A percentile compares a stretch with the other conserved stretches of the same genome.
Evolutionary conservation across 2,113 vertebrate genomes (phyloP).

Genomic region (Microtus richardsoni): DNA sequence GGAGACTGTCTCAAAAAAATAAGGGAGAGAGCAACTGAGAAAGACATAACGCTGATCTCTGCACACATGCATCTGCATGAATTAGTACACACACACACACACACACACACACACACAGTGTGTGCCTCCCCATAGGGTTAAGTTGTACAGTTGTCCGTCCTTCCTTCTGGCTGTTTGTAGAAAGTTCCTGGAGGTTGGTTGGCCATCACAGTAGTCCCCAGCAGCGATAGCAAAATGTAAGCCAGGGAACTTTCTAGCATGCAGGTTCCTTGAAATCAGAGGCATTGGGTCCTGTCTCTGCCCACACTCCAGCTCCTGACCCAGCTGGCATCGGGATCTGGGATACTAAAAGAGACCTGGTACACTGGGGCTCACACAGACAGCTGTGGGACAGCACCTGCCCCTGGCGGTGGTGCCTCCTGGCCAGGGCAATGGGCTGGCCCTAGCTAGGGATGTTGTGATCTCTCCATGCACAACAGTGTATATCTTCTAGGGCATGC

Average conservation of each 20-base stretch:
- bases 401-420: accelerated
- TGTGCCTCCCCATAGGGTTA: accelerated
- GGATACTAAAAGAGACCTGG: too few relatives aligned
- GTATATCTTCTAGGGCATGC: not conserved
- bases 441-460: not conserved
- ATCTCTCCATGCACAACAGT: too few relatives aligned
- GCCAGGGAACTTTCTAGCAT: not conserved
- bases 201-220: not conserved
- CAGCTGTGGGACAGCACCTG: not conserved
- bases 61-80: not conserved
- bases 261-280: not conserved
- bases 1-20: not conserved
- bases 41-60: not conserved
- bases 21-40: not conserved
- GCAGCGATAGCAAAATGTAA: not conserved
- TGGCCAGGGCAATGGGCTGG: not conserved
- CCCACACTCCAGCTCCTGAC: not conserved
- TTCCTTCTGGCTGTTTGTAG: not conserved
- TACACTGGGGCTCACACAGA: not conserved
- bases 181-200: not conserved
- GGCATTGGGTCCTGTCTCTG: not conserved
- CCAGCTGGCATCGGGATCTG: accelerated
- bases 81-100: too few relatives aligned
- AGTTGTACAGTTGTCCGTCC: not conserved
- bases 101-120: not conserved